Base-by-base conservation (phyloP, 2,888 invertebrate species). In the Conomelus anceps region DNA sequence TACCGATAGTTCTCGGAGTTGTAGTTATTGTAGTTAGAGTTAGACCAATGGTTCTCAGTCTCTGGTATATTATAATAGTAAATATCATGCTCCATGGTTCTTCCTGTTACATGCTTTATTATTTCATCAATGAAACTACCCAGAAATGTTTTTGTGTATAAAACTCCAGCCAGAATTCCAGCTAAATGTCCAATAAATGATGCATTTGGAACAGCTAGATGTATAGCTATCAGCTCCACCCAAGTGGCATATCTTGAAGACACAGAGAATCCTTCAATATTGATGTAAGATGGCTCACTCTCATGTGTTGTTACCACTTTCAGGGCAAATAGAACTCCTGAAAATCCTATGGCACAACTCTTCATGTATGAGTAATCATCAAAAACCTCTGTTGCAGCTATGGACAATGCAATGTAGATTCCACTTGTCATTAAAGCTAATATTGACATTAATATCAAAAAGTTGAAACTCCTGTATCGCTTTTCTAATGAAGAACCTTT, bases 281-380 rank as follows among this genome's bases (percentile, higher is more conserved):
- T 89, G 1, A 92, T 93, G 11, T 92, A 86, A 89, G 92, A 92
- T 84, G 93, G 92, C 0, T 90, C 91, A 90, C 93, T 93, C 90
- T 94, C 94, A 26, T 93, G 92, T 13, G 93, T 92, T 85, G 92
- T 94, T 92, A 92, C 93, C 90, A 95, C 95, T 93, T 96, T 96
- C 90, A 96, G 92, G 0, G 95, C 95, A 92, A 96, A 96, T 85
- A 96, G 92, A 7, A 96, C 95, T 88, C 95, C 95, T 93, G 96
- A 96, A 91, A 96, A 96, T 22, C 96, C 96, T 85, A 96, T 94
- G 17, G 95, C 95, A 92, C 96, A 96, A 4, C 94, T 93, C 0
- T 94, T 93, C 85, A 94, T 93, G 91, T 95, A 94, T 4, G 92
- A 92, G 85, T 93, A 92, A 90, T 94, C 93, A 1, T 93, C 93